Evolutionary conservation across 2,888 invertebrate genomes (phyloP).

Genomic region (Cheiracanthium punctorium): DNA sequence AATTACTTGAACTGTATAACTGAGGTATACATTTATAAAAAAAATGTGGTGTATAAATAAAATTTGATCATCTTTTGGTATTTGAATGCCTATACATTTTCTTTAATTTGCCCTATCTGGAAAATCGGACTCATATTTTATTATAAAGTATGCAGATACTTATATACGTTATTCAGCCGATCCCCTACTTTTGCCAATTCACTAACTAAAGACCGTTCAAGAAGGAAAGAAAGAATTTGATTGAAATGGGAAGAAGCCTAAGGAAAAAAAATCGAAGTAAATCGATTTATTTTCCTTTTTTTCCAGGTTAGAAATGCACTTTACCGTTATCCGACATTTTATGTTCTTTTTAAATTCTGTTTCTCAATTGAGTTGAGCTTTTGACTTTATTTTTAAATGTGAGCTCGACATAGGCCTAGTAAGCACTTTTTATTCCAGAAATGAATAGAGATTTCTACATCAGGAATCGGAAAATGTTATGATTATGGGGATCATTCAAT

Average conservation of each 20-base stretch:
- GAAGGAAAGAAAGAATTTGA: constrained; percentile 25
- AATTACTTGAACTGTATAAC: no score
- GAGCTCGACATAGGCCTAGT: neutral
- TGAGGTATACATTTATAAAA: no score
- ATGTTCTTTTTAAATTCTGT: constrained; percentile 13
- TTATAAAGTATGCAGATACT: no score
- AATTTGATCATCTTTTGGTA: no score
- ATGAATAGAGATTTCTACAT: neutral
- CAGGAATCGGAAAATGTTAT: neutral
- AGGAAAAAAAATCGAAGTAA: neutral
- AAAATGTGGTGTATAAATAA: no score
- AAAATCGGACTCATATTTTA: no score
- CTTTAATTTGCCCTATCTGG: no score
- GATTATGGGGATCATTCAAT: neutral
- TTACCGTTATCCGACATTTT: neutral
- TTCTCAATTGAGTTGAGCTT: neutral
- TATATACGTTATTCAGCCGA: no score
- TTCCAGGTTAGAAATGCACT: constrained; percentile 23
- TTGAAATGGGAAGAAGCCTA: constrained; percentile 30
- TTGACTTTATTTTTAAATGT: constrained; percentile 22
- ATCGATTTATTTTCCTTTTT: constrained; percentile 18
- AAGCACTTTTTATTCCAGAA: neutral
- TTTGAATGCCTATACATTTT: no score
- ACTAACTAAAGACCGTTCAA: no score
- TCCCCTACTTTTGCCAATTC: no score